Evolutionary conservation across 2,797 vertebrate species (phyloP).

Genomic region (Xenopus petersii): DNA sequence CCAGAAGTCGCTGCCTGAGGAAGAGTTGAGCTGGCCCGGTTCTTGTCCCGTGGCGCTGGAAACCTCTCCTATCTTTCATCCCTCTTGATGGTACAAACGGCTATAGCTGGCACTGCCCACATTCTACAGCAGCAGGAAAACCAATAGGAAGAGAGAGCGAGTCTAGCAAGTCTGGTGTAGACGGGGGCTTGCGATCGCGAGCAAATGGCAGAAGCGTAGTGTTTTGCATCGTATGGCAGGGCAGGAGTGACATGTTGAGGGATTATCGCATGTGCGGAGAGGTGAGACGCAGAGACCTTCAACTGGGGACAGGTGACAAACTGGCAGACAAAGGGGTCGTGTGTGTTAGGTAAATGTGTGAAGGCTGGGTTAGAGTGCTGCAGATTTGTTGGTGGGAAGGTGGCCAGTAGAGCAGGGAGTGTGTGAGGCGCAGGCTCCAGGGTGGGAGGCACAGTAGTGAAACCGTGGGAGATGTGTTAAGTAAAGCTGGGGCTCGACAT

Average conservation of each 20-base stretch:
- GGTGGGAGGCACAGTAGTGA: too few relatives aligned
- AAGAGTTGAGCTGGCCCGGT: neutral
- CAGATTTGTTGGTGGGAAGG: too few relatives aligned
- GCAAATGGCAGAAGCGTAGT: neutral
- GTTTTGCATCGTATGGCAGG: conserved; percentile 5
- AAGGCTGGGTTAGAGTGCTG: too few relatives aligned
- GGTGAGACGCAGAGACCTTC: conserved; percentile 48
- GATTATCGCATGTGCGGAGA: conserved; percentile 16
- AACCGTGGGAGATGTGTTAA: too few relatives aligned
- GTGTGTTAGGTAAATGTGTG: too few relatives aligned
- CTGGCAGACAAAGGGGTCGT: conserved; percentile 2
- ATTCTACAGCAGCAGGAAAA: neutral
- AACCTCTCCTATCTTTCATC: neutral
- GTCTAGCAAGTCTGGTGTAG: neutral
- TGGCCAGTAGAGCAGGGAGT: neutral
- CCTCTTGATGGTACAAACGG: conserved; percentile 5
- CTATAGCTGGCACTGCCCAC: neutral
- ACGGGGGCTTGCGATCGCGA: neutral
- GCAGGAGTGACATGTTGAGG: neutral
- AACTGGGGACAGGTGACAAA: conserved; percentile 38
- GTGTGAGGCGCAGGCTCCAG: neutral
- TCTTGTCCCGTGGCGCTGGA: neutral
- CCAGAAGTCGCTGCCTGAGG: neutral
- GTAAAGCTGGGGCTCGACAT: too few relatives aligned
- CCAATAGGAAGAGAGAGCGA: conserved; percentile 5